These are phyloP conservation scores for Drosophila tripunctata DNA, from an alignment of 2,888 invertebrate genomes.

Conservation along the genomic window DNA sequence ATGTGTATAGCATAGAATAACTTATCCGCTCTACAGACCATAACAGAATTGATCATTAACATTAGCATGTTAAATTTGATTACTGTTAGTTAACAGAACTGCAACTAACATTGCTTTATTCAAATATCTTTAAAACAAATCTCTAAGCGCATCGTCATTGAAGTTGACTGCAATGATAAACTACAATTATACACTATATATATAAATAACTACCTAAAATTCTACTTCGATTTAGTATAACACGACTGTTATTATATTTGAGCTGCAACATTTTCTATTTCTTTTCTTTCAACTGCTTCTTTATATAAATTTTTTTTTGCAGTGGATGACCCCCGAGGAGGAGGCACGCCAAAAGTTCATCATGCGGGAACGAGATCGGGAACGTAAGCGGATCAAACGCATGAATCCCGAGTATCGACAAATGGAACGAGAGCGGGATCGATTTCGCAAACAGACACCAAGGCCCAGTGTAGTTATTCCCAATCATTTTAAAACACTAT, in stretches of 20 bases:
- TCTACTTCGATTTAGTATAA: neutral
- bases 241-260: constrained; percentile 5
- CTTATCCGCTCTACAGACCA: neutral
- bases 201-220: no score
- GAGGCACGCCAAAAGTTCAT: constrained; percentile 78
- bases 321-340: constrained; percentile 79
- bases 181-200: no score
- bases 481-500: constrained; percentile 11
- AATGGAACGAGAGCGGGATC: constrained; percentile 78
- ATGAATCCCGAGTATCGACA: constrained; percentile 79
- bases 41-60: neutral
- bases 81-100: neutral
- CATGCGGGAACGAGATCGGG: constrained; percentile 78
- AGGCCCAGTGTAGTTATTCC: constrained; percentile 78
- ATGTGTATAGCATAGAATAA: no score
- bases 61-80: neutral
- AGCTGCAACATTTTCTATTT: constrained; percentile 26
- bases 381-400: constrained; percentile 76
- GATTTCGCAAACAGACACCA: constrained; percentile 80
- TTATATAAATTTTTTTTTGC: constrained; percentile 65
- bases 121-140: neutral
- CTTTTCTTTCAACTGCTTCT: constrained; percentile 42
- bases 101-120: neutral
- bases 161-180: constrained; percentile 36
- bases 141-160: constrained; percentile 38